Base-by-base conservation (phyloP, 2,888 invertebrate species). In the Rhimphoctona megacephalus region DNA sequence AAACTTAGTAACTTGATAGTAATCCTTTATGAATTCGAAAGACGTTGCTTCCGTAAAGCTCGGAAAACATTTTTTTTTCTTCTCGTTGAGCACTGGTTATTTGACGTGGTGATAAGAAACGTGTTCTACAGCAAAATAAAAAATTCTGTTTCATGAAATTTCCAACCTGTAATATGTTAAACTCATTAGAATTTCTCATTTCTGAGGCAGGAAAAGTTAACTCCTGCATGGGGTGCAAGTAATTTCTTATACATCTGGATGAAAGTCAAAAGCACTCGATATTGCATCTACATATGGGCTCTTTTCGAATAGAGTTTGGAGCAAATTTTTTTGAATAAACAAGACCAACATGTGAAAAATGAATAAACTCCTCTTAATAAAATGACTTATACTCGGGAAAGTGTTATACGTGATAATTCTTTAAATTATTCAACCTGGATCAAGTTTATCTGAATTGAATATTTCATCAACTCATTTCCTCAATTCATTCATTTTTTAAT, bases 11-110 rank as follows among this genome's bases (percentile, higher is more conserved):
- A 82, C 78, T 82, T 74, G 54, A 52, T 49, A 52, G 67, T 82
- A 82, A 82, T 81, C 57, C 49, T 81, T 85, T 81, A 85, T 85
- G 77, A 81, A 85, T 85, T 81, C 81, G 66, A 57, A 81, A 52
- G 73, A 61, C 81, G 81, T 72, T 70, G 80, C 69, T 49, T 69
- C 36, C 54, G 49, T 43, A 52, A 81, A 70, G 61, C 61, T 52
- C 43, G 19, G 49, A 30, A 52, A 17, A 70, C 22, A 76, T 49
- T 57, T 72, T 82, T 70, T 80, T 72, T 46, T 17, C 76, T 19
- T 57, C 39, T 39, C 52, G 39, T 22, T 49, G 54, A n/a, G 70
- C 61, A 11, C 36, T 69, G 39, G 72, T 77, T 72, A 66, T 85
- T 77, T 57, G 30, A 77, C 49, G 49, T 39, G 33, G 19, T 33